Percentiles rank a stretch among this genome's conserved stretches.
Conservation (phyloP, 1,140 invertebrate species). For the Rhopalosiphum padi region DNA sequence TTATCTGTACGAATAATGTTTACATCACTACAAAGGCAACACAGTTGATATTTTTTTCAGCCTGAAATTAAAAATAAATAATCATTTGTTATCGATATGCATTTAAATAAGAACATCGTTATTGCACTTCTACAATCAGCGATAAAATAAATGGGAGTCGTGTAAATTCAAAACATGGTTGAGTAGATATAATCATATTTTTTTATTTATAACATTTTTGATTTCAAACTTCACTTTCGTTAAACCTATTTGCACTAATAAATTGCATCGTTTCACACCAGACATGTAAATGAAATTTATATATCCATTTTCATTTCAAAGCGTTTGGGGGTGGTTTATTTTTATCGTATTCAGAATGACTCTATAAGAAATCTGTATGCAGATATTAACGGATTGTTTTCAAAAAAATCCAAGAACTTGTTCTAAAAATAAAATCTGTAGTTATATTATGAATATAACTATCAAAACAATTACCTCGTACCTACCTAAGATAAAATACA, state of each 20-base stretch:
- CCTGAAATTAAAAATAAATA: conserved; percentile 26
- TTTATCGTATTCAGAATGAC: not conserved
- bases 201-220: not conserved
- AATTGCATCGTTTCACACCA: not conserved
- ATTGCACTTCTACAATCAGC: not conserved
- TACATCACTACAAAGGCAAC: not conserved
- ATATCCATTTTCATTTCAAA: not conserved
- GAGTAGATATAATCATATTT: not conserved
- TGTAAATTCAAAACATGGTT: not conserved
- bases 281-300: not conserved
- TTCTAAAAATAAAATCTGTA: not conserved
- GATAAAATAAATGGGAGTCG: not conserved
- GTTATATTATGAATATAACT: not conserved
- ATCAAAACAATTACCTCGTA: not conserved
- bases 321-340: not conserved
- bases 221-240: not conserved
- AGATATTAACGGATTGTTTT: not conserved
- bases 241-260: not conserved
- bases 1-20: not conserved
- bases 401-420: not conserved
- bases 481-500: not conserved
- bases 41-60: not conserved
- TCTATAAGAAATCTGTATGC: not conserved
- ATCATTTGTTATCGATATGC: not conserved
- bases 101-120: not conserved